A percentile compares a stretch with the other conserved stretches of the same genome.
These are phyloP conservation scores for Polypedilum pembai DNA, from an alignment of 1,140 invertebrate genomes.

Conservation along the genomic window DNA sequence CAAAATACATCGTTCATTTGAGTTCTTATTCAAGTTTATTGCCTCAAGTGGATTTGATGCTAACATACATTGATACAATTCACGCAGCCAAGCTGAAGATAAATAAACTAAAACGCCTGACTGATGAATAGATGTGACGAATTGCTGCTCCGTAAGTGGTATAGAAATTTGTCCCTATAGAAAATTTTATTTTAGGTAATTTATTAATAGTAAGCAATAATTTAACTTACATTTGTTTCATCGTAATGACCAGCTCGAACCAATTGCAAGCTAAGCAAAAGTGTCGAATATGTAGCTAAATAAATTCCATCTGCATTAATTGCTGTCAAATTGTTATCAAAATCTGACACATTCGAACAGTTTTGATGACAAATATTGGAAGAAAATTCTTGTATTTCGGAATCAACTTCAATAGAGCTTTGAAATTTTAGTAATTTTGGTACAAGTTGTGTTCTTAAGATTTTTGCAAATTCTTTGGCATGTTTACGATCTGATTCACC, in stretches of 20 bases:
- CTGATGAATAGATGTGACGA: constrained; percentile 82
- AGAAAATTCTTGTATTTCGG: constrained; percentile 82
- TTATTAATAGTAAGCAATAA: neutral
- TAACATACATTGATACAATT: constrained; percentile 80
- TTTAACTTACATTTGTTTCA: constrained; percentile 50
- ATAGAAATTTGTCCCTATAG: constrained; percentile 42
- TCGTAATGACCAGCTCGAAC: constrained; percentile 69
- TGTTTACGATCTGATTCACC: constrained; percentile 42
- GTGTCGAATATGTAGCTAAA: constrained; percentile 74
- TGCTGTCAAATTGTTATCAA: constrained; percentile 61
- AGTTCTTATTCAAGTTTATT: constrained; percentile 36
- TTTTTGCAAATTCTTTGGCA: constrained; percentile 40
- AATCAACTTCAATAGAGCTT: constrained; percentile 59
- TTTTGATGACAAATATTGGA: constrained; percentile 85
- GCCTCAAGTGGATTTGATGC: constrained; percentile 63
- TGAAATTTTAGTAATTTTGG: constrained; percentile 54
- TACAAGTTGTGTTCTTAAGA: constrained; percentile 52
- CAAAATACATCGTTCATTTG: constrained; percentile 38
- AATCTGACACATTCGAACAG: constrained; percentile 44
- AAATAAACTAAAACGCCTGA: constrained; percentile 86
- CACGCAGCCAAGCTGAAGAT: constrained; percentile 83
- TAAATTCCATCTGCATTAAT: constrained; percentile 94
- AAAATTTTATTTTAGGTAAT: neutral
- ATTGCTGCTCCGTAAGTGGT: constrained; percentile 65
- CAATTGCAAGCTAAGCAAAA: constrained; percentile 75